Evolutionary conservation across 2,113 vertebrate species (phyloP).

Genomic region (Reinhardtius hippoglossoides): DNA sequence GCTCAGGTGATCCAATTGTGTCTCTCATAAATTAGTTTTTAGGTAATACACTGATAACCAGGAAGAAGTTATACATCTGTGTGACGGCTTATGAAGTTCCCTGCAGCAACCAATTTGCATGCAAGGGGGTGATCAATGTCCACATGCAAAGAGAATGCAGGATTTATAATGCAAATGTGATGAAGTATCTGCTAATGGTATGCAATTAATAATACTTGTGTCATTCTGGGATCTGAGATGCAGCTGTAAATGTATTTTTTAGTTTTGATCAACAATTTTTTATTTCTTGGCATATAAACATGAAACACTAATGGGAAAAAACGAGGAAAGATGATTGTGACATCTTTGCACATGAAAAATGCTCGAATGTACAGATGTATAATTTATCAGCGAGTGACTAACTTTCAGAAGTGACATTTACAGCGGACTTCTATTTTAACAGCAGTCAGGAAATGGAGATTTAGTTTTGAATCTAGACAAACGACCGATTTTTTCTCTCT

Average conservation of each 20-base stretch:
- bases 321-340: background rate
- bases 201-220: slow-evolving; percentile 16
- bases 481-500: background rate
- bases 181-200: slow-evolving; percentile 31
- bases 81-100: slow-evolving; percentile 59
- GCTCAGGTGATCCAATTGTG: slow-evolving; percentile 60
- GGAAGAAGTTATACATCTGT: slow-evolving; percentile 54
- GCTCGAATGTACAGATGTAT: background rate
- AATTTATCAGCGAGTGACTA: background rate
- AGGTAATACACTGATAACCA: slow-evolving; percentile 58
- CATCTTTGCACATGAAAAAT: slow-evolving; percentile 1
- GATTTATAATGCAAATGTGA: slow-evolving; percentile 42
- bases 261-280: background rate
- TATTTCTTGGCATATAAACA: background rate
- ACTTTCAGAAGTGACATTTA: background rate
- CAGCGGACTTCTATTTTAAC: background rate
- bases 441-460: background rate
- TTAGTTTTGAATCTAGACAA: slow-evolving; percentile 19
- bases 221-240: slow-evolving; percentile 8
- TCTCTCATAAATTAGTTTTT: slow-evolving; percentile 61
- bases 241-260: slow-evolving; percentile 12
- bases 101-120: slow-evolving; percentile 50
- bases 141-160: slow-evolving; percentile 25
- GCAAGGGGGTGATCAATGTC: slow-evolving; percentile 37
- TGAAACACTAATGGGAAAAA: slow-evolving; percentile 10